These are phyloP conservation scores for Doris montereyensis DNA, from an alignment of 2,888 invertebrate genomes.

Conservation along the genomic window DNA sequence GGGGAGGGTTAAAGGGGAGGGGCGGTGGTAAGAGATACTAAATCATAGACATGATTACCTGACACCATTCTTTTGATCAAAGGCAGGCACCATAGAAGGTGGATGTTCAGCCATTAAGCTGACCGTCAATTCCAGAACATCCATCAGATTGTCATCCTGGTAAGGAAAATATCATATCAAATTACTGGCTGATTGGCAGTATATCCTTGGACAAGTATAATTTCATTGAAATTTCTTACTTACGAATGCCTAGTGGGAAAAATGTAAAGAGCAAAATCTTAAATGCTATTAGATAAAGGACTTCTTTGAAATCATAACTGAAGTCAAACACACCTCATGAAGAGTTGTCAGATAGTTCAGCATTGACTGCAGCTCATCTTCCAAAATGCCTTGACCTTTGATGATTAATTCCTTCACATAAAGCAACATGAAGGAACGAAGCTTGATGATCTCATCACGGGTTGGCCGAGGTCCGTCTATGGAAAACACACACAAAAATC, in stretches of 20 bases:
- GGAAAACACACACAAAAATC: too few species aligned
- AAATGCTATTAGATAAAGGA: neutral
- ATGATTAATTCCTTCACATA: conserved; percentile 93
- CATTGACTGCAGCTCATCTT: conserved; percentile 98
- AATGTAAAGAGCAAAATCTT: too few species aligned
- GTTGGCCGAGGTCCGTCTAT: conserved; percentile 93
- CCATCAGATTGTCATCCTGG: conserved; percentile 97
- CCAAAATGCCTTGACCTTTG: conserved; percentile 94
- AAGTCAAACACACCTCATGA: conserved; percentile 43
- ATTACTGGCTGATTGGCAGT: too few species aligned
- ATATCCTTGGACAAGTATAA: too few species aligned
- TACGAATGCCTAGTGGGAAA: too few species aligned
- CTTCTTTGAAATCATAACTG: neutral
- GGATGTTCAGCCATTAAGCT: conserved; percentile 98
- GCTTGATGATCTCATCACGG: conserved; percentile 91
- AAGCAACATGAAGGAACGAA: conserved; percentile 93
- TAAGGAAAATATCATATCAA: too few species aligned
- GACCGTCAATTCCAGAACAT: conserved; percentile 97
- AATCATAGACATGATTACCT: conserved; percentile 69
- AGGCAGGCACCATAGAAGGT: conserved; percentile 98
- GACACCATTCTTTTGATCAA: conserved; percentile 97
- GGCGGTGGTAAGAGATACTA: too few species aligned
- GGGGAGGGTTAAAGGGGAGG: too few species aligned
- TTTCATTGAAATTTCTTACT: too few species aligned
- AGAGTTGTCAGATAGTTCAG: conserved; percentile 90